Evolutionary conservation across 2,113 vertebrate genomes (phyloP).

Genomic region (Sapayoa aenigma): DNA sequence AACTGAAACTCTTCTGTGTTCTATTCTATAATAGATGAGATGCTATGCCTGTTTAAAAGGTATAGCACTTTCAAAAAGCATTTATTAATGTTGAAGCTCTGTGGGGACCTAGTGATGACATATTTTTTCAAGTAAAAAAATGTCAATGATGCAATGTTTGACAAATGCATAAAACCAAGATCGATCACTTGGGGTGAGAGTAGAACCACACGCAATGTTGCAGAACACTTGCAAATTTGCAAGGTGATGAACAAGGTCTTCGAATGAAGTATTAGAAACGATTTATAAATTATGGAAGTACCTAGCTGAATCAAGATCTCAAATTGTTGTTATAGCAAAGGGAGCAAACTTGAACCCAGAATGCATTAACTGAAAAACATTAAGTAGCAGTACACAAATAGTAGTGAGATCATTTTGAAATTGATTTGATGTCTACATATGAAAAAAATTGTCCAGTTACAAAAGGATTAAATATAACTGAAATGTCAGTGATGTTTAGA

Average conservation of each 20-base stretch:
- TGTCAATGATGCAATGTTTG: not conserved
- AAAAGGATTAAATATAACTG: not conserved
- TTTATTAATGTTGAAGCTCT: not conserved
- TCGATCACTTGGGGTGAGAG: not conserved
- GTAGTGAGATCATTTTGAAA: not conserved
- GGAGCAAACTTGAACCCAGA: not conserved
- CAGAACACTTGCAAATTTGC: not conserved
- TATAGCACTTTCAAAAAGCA: not conserved
- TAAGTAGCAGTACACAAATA: not conserved
- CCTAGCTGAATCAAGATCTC: not conserved
- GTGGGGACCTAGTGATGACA: not conserved
- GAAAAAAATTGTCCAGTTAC: not conserved
- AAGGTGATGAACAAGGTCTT: not conserved
- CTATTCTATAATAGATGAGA: not conserved
- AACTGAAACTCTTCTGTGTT: not conserved
- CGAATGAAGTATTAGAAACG: not conserved
- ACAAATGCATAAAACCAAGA: not conserved
- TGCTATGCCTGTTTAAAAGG: not conserved
- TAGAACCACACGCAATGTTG: not conserved
- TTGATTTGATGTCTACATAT: not conserved
- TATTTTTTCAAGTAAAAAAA: not conserved
- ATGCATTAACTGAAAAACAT: slow-evolving; percentile 14
- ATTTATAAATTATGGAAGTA: not conserved
- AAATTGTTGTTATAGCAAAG: not conserved
- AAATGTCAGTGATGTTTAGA: not conserved